Evolutionary conservation across 2,888 invertebrate genomes (phyloP).

Genomic region (Troilus luridus): DNA sequence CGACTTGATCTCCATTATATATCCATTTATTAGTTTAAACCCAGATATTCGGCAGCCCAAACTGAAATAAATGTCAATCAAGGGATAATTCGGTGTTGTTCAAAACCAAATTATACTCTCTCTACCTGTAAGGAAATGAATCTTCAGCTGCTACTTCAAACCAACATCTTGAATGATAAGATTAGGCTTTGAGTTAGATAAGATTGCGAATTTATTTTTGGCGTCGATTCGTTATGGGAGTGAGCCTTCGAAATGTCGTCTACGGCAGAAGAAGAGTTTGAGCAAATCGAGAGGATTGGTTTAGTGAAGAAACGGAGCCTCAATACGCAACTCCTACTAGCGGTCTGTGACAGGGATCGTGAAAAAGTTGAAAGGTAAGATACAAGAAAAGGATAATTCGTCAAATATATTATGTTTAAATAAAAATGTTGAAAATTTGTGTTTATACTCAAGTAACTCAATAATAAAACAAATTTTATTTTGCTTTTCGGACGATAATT

Average conservation of each 20-base stretch:
- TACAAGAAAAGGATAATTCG: no score
- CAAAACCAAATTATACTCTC: background rate
- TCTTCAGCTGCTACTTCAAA: background rate
- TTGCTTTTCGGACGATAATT: no score
- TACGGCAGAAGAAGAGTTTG: background rate
- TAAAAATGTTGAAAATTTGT: no score
- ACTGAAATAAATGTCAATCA: no score
- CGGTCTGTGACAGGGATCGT: background rate
- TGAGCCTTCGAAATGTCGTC: background rate
- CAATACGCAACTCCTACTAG: background rate
- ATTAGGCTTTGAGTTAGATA: background rate
- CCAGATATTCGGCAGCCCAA: no score
- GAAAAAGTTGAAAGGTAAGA: slow-evolving; percentile 37
- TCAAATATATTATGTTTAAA: no score
- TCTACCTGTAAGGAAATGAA: background rate
- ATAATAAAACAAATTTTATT: no score
- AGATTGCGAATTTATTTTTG: slow-evolving; percentile 19
- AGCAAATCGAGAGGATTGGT: background rate
- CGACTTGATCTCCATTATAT: no score
- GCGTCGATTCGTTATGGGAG: background rate
- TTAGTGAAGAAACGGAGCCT: background rate
- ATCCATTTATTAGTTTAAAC: no score
- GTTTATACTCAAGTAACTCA: no score
- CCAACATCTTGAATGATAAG: background rate
- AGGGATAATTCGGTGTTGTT: no score